Evolutionary conservation across 2,888 invertebrate species (phyloP), one percentile per base, ranked within the genome.

Genomic region (Caenorhabditis panamensis): DNA sequence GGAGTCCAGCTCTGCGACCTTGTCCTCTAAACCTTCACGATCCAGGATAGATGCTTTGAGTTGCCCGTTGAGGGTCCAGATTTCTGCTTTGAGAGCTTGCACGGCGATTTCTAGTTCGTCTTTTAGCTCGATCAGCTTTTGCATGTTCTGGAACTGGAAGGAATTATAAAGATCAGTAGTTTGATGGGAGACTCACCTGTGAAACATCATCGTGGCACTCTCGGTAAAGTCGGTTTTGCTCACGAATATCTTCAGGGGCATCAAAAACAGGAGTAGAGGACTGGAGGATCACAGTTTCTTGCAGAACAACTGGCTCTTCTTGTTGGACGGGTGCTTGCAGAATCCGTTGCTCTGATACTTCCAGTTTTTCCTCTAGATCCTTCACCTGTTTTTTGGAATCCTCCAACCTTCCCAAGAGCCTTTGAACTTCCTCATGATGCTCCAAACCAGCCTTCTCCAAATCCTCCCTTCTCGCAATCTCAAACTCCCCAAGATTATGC

Each of bases 61-160:
- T 49, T 89, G 85, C 24, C 85, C 85, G 68, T 89, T 89, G 5
- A 89, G 82, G 5, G 86, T 72, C 89, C 88, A 89, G 26, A 89
- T 84, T 71, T 89, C 89, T 20, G 85, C 87, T 75, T 88, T 86
- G 20, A 89, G 77, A 4, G 87, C 84, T 59, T 85, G 82, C 0
- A 88, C 88, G 2, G 89, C 88, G 11, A 73, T 86, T 68, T 88
- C 88, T 51, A 89, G 81, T 44, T 88, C 87, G 13, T 83, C 83
- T 66, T 87, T 88, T 24, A 89, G 76, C 37, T 84, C 82, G 9
- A 76, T 66, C 5, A 85, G 71, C 26, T 69, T 69, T 16, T 44
- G 64, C 59, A 85, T 72, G 59, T 85, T 83, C 36, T 58, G 28
- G 2, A 68, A 53, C 13, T n/a, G n/a, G n/a, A n/a, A 56, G 37